Evolutionary conservation across 2,113 vertebrate species (phyloP), one percentile per base, ranked within the genome.

Genomic region (Murina feae): DNA sequence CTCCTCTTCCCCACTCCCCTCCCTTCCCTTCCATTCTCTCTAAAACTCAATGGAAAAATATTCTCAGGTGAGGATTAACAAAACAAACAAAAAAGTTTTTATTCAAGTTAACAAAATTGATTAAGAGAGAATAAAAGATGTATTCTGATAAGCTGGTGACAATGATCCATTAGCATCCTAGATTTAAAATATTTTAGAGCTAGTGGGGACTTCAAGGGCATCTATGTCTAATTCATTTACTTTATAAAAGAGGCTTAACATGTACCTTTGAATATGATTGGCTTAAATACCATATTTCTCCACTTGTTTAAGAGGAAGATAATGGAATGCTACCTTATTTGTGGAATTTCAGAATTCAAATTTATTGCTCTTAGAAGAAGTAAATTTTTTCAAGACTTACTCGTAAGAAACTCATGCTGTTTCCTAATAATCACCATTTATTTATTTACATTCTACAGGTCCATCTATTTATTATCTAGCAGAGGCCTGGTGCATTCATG

Each of bases 261-360:
- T 9, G 12, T 63, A 16, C 42, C 18, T 86, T 74, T 79, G 16
- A 49, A 3, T 89, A 21, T 87, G 44, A 63, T 78, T 81, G 8
- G 74, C 16, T 90, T 82, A 74, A 58, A 87, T 72, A 20, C 5
- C 25, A 11, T 37, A 66, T 44, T 66, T 86, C 14, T 76, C 44
- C 21, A 84, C 86, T 90, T n/a, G 12, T 74, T 86, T 69, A 80
- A 66, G 32, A 14, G 30, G 44, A 87, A 90, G n/a, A 58, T 76
- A 9, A 72, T 14, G 32, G 37, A 90, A 71, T 80, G 30, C 1
- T 9, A 39, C n/a, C 11, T 93, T 86, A 9, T 80, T 71, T 89
- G 9, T 55, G 12, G 78, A 90, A 93, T 85, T 90, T 21, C 14
- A 91, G 25, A 86, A 60, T 82, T 95, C 16, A 92, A 84, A 78